Conservation (phyloP, 2,113 vertebrate genomes). For the Naja naja region DNA sequence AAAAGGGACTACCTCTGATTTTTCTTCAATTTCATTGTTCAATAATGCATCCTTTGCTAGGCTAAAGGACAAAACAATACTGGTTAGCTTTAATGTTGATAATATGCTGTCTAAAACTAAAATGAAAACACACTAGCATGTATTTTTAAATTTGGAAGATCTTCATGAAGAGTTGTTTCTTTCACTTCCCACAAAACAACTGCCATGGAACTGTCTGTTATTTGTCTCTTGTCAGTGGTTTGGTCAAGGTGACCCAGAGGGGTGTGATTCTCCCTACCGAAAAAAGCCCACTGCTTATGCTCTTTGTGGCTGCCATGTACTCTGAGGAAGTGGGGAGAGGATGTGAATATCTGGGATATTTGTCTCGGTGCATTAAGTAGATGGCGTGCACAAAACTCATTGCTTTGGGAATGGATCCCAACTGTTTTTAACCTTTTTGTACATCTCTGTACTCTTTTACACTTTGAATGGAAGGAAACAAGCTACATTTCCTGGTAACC, state of each 20-base stretch:
- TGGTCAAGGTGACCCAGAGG: not conserved
- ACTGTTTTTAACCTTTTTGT: not conserved
- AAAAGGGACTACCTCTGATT: slow-evolving; percentile 53
- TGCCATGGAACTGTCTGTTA: not conserved
- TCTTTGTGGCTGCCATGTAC: not conserved
- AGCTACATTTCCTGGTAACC: not conserved
- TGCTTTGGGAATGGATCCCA: not conserved
- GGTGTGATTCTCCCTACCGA: not conserved
- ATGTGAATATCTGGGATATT: not conserved
- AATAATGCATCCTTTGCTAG: slow-evolving; percentile 56
- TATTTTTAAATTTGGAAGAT: not conserved
- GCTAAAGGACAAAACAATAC: slow-evolving; percentile 56
- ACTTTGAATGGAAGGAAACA: not conserved
- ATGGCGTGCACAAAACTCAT: not conserved
- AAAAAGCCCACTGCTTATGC: not conserved
- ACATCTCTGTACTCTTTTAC: too few species aligned
- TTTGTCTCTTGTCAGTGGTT: not conserved
- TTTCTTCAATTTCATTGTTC: slow-evolving; percentile 42
- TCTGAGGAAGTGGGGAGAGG: not conserved
- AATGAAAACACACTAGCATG: not conserved
- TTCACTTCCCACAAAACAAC: not conserved
- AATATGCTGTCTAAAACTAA: not conserved
- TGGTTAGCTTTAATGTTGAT: slow-evolving; percentile 34
- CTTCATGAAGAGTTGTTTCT: not conserved
- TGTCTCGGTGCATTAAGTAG: not conserved